phyloP scores from a whole-genome alignment of 2,888 invertebrate species.

The Ceriagrion tenellum region DNA sequence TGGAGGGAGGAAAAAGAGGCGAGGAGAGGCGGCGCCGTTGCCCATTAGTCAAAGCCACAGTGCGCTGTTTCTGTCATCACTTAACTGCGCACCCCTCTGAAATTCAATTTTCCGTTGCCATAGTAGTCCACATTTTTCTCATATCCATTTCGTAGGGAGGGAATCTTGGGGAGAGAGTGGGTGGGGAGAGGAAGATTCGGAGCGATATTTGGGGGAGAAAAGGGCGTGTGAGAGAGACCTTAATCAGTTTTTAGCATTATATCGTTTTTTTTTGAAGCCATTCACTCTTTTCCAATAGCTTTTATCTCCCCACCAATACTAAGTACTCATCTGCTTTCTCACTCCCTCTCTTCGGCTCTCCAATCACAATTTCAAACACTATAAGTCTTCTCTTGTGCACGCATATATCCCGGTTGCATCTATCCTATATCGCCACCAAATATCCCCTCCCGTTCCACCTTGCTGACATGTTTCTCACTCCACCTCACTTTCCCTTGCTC shows the following conservation, averaged over 20 bases:
- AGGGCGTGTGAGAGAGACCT: neutral
- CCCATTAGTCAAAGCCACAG: slow-evolving; percentile 40
- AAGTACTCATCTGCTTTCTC: no score
- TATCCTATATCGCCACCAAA: neutral
- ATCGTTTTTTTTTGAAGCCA: neutral
- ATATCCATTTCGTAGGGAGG: neutral
- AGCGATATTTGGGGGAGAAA: neutral
- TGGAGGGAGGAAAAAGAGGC: neutral
- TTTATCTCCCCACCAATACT: no score
- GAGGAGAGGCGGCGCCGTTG: neutral
- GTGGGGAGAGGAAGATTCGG: neutral
- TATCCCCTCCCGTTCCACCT: neutral
- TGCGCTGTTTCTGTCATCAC: slow-evolving; percentile 30
- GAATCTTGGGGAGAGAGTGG: neutral
- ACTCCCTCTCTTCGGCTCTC: neutral
- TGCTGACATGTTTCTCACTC: neutral
- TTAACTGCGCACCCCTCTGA: slow-evolving; percentile 4
- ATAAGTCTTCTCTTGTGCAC: neutral
- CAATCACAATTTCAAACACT: slow-evolving; percentile 47
- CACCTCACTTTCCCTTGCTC: neutral
- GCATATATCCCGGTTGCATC: neutral
- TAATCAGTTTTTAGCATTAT: slow-evolving; percentile 45
- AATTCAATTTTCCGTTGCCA: slow-evolving; percentile 50
- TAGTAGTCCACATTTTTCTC: slow-evolving; percentile 28
- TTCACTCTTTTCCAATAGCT: slow-evolving; percentile 28